Conservation (phyloP, 2,113 vertebrate genomes). For the Chamaetylas fuelleborni region DNA sequence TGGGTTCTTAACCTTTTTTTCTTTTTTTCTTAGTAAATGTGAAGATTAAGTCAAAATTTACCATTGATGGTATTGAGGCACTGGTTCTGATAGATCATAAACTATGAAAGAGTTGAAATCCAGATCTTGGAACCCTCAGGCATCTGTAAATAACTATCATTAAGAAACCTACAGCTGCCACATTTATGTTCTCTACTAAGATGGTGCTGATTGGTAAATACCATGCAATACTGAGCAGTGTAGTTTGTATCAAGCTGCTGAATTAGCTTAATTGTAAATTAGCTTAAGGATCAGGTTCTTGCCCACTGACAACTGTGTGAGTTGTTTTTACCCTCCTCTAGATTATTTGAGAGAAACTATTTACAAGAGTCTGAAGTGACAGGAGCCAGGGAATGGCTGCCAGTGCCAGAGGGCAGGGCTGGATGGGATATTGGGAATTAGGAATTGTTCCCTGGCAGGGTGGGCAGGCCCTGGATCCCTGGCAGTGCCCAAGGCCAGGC, state of each 20-base stretch:
- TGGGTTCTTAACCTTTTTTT: neutral
- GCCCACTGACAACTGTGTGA: neutral
- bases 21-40: neutral
- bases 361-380: neutral
- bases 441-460: neutral
- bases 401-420: neutral
- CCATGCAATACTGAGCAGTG: neutral
- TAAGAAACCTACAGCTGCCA: neutral
- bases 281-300: neutral
- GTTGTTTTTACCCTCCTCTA: neutral
- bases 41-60: slow-evolving; percentile 36
- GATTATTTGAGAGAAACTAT: neutral
- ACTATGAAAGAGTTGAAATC: neutral
- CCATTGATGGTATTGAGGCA: neutral
- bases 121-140: neutral
- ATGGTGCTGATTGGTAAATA: neutral
- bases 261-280: neutral
- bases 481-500: neutral
- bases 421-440: rapidly evolving
- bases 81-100: neutral
- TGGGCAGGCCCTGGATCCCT: neutral
- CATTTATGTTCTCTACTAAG: neutral
- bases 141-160: neutral
- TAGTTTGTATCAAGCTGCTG: neutral
- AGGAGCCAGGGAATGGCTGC: neutral